Conservation (phyloP, 2,113 vertebrate species). For the Albula glossodonta region DNA sequence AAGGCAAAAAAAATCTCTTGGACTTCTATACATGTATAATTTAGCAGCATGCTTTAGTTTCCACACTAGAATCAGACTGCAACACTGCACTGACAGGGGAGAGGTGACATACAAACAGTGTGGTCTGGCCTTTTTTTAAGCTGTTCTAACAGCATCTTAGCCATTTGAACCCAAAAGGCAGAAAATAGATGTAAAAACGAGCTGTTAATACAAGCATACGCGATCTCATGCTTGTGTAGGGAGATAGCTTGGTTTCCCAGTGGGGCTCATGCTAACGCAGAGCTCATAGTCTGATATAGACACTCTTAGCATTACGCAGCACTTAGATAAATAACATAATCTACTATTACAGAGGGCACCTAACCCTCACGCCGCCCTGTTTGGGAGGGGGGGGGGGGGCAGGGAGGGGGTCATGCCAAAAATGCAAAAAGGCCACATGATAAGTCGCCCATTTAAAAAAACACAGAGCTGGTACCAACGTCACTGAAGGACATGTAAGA, state of each 20-base stretch:
- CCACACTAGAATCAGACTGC: not conserved
- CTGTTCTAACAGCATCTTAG: not conserved
- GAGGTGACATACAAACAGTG: too few species aligned
- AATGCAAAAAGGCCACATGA: not conserved
- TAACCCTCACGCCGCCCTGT: constrained; percentile 25
- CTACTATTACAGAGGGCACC: constrained; percentile 28
- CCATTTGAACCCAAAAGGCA: not conserved
- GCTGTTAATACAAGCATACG: not conserved
- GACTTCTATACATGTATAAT: not conserved
- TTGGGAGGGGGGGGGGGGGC: not conserved
- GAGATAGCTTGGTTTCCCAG: not conserved
- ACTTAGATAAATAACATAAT: constrained; percentile 40
- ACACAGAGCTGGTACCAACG: not conserved
- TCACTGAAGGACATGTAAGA: not conserved
- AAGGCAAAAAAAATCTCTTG: not conserved
- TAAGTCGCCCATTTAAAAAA: not conserved
- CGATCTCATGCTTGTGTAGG: not conserved
- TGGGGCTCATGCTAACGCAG: constrained; percentile 6
- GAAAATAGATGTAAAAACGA: not conserved
- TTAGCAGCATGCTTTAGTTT: not conserved
- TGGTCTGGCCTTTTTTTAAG: not conserved
- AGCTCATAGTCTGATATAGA: not conserved
- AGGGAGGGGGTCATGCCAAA: not conserved
- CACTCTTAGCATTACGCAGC: constrained; percentile 10
- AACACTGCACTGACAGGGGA: not conserved